phyloP scores from a whole-genome alignment of 2,113 vertebrate species.

The Herpailurus yagouaroundi region DNA sequence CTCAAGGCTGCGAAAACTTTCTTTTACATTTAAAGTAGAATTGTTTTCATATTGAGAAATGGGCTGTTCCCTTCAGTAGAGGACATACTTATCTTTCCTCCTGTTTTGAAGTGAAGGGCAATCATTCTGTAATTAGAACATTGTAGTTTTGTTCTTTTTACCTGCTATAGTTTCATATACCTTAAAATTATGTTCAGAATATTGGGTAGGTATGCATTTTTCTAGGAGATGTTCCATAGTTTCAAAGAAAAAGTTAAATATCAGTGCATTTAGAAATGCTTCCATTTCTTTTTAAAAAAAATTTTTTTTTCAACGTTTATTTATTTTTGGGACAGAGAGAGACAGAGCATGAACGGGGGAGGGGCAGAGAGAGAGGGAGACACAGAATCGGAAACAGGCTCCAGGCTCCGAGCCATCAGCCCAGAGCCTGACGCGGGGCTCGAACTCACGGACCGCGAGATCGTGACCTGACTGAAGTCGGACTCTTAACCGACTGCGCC shows the following conservation, averaged over 20 bases:
- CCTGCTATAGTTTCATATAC: background rate
- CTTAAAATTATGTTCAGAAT: background rate
- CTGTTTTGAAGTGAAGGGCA: background rate
- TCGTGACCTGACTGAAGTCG: no score
- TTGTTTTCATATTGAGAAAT: background rate
- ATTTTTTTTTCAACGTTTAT: no score
- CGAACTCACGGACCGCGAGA: no score
- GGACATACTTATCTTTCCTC: background rate
- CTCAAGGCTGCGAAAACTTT: background rate
- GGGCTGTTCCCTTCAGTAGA: background rate
- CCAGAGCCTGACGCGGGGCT: no score
- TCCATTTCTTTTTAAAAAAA: no score
- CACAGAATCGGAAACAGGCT: no score
- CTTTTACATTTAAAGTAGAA: background rate
- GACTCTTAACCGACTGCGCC: no score
- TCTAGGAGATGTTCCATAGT: background rate
- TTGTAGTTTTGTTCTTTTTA: background rate
- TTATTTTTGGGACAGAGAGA: no score
- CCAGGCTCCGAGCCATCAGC: no score
- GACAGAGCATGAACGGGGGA: no score
- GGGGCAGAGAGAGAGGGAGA: no score
- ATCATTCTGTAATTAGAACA: background rate
- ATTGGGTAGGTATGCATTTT: background rate
- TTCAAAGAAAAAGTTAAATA: background rate
- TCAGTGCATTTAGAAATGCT: slow-evolving; percentile 38